These are phyloP conservation scores for Hepsetus odoe DNA, from an alignment of 2,113 vertebrate species.

Conservation along the genomic window DNA sequence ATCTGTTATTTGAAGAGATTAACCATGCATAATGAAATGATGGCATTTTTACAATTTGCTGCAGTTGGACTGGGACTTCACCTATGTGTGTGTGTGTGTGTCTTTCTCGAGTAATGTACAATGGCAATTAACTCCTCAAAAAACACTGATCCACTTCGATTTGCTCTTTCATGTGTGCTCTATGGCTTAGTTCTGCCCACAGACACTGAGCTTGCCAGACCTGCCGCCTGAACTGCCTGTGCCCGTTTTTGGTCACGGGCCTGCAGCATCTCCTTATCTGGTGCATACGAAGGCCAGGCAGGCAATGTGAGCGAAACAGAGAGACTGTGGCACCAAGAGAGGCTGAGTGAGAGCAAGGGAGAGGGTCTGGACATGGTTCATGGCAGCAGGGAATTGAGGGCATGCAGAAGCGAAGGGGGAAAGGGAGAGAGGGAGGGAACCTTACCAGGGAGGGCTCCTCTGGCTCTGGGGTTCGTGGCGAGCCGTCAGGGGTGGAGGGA, in stretches of 20 bases:
- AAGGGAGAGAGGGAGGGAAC: slow-evolving; percentile 49
- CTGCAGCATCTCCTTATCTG: slow-evolving; percentile 55
- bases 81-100: too few species aligned
- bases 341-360: slow-evolving; percentile 9
- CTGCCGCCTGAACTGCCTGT: slow-evolving; percentile 30
- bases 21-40: neutral
- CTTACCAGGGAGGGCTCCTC: slow-evolving; percentile 99
- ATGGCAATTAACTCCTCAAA: slow-evolving; percentile 42
- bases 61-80: neutral
- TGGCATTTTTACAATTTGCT: neutral
- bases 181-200: slow-evolving; percentile 34
- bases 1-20: neutral
- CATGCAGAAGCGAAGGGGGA: slow-evolving; percentile 8
- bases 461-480: slow-evolving; percentile 90
- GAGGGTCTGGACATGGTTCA: slow-evolving; percentile 35
- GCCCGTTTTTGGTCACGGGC: slow-evolving; percentile 53
- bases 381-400: slow-evolving; percentile 27
- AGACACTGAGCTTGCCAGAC: slow-evolving; percentile 31
- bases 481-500: slow-evolving; percentile 89
- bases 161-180: slow-evolving; percentile 35
- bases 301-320: slow-evolving; percentile 32
- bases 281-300: slow-evolving; percentile 57
- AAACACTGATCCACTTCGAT: slow-evolving; percentile 41
- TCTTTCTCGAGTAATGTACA: slow-evolving; percentile 34
- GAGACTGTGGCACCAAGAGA: slow-evolving; percentile 1